Conservation (phyloP, 2,113 vertebrate genomes). For the Lepus americanus region DNA sequence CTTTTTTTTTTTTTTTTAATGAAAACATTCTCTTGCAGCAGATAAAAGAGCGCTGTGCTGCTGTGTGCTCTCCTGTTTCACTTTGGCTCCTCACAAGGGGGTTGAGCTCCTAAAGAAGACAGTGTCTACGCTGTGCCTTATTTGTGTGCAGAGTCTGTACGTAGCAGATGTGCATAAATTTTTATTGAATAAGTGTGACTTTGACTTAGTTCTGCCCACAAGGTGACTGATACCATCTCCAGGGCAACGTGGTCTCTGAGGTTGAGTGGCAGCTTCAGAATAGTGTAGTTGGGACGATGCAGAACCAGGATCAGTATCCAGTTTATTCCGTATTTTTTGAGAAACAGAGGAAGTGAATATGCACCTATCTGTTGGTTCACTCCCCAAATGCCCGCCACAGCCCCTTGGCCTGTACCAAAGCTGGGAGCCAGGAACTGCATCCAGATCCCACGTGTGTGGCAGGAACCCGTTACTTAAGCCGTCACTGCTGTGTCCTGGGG, state of each 20-base stretch:
- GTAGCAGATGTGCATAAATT: neutral
- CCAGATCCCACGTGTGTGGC: too few species aligned
- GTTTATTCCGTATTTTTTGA: neutral
- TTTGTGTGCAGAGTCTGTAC: neutral
- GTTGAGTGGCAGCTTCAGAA: neutral
- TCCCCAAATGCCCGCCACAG: too few species aligned
- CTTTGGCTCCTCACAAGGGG: too few species aligned
- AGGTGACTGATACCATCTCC: neutral
- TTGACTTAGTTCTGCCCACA: neutral
- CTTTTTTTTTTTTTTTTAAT: neutral
- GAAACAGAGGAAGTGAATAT: too few species aligned
- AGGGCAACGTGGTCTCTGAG: neutral
- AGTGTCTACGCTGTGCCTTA: neutral
- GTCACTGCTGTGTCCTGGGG: too few species aligned
- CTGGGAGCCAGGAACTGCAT: too few species aligned
- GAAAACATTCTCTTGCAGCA: neutral
- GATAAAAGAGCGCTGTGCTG: neutral
- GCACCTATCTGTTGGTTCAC: too few species aligned
- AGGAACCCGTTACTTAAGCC: too few species aligned
- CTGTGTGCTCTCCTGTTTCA: neutral
- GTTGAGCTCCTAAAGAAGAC: neutral
- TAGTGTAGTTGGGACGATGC: fast-evolving
- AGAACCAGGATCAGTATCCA: neutral
- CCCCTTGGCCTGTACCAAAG: too few species aligned
- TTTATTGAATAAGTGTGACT: neutral